Conservation (phyloP, 2,888 invertebrate species). For the Parnassius orleans region DNA sequence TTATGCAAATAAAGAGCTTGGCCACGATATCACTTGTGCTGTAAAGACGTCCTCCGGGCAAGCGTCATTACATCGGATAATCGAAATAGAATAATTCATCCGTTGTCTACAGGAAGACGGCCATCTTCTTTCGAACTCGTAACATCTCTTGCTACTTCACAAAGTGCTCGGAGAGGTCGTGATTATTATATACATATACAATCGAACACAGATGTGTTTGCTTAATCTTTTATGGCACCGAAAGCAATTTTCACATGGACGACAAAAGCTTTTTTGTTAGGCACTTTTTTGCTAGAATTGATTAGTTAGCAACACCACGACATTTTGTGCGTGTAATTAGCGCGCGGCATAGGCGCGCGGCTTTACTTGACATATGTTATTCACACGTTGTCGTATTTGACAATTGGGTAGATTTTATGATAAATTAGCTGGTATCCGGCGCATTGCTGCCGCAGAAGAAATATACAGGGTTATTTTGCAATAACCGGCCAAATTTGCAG, state of each 20-base stretch:
- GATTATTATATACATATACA: constrained; percentile 8
- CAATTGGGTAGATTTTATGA: constrained; percentile 16
- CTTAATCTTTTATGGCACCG: constrained; percentile 36
- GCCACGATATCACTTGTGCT: constrained; percentile 17
- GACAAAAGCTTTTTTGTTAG: constrained; percentile 51
- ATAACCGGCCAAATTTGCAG: too few relatives aligned
- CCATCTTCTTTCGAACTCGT: constrained; percentile 40
- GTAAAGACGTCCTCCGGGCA: constrained; percentile 25
- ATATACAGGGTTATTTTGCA: too few relatives aligned
- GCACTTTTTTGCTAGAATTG: constrained; percentile 47
- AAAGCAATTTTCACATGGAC: constrained; percentile 56
- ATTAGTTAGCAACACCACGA: constrained; percentile 59
- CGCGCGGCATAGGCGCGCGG: constrained; percentile 39
- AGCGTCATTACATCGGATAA: constrained; percentile 27
- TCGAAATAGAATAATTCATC: constrained; percentile 34
- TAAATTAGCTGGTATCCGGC: neutral
- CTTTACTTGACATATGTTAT: constrained; percentile 17
- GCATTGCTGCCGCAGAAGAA: too few relatives aligned
- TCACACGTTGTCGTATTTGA: constrained; percentile 19
- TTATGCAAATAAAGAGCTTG: constrained; percentile 13
- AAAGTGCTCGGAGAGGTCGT: constrained; percentile 14
- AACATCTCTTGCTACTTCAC: constrained; percentile 20
- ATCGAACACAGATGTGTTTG: constrained; percentile 34
- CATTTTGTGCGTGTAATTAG: constrained; percentile 52
- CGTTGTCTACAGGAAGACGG: constrained; percentile 43